A percentile compares a stretch with the other conserved stretches of the same genome.
Conservation (phyloP, 2,888 invertebrate genomes). For the Acrobeloides nanus region DNA sequence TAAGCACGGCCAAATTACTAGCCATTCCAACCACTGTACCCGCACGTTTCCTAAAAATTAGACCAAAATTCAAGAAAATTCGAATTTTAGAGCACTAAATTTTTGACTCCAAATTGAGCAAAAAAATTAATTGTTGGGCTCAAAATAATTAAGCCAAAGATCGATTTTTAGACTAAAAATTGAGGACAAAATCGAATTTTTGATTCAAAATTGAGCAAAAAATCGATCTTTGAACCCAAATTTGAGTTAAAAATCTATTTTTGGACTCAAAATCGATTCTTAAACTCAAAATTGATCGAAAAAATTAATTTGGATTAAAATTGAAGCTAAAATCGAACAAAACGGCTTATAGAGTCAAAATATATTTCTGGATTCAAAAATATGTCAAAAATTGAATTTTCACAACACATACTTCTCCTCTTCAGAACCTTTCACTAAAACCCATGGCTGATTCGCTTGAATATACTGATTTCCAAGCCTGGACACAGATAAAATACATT, state of each 20-base stretch:
- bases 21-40: slow-evolving; percentile 78
- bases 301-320: too few relatives aligned
- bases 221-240: too few relatives aligned
- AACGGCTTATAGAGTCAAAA: too few relatives aligned
- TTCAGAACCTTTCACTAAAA: slow-evolving; percentile 73
- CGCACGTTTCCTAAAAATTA: slow-evolving; percentile 63
- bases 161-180: too few relatives aligned
- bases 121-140: neutral
- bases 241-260: too few relatives aligned
- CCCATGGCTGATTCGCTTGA: slow-evolving; percentile 91
- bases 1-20: slow-evolving; percentile 70
- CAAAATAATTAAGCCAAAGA: neutral
- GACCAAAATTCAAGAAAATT: neutral
- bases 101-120: neutral
- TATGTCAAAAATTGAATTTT: too few relatives aligned
- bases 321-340: too few relatives aligned
- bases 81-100: neutral
- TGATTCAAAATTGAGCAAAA: too few relatives aligned
- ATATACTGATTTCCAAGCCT: slow-evolving; percentile 91
- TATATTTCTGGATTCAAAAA: too few relatives aligned
- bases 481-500: slow-evolving; percentile 69
- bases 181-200: too few relatives aligned
- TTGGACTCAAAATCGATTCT: neutral
- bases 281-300: too few relatives aligned
- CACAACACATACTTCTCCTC: slow-evolving; percentile 62